Evolutionary conservation across 2,797 vertebrate species (phyloP).

Genomic region (Neostethus bicornis): DNA sequence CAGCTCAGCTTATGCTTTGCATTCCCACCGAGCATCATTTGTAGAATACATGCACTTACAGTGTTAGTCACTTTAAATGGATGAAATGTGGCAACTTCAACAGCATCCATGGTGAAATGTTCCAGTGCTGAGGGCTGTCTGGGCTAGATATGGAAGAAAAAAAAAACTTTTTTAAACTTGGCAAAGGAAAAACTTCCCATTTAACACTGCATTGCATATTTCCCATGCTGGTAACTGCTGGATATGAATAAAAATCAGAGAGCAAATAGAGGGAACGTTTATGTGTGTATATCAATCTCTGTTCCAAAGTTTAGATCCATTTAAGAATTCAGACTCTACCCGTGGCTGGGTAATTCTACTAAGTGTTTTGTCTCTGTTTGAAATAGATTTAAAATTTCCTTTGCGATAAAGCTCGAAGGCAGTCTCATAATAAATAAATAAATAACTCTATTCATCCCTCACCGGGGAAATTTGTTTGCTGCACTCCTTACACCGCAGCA

Average conservation of each 20-base stretch:
- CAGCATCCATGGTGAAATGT: conserved; percentile 32
- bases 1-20: conserved; percentile 28
- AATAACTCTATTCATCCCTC: too few species aligned
- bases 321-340: not conserved
- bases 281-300: conserved; percentile 27
- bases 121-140: conserved; percentile 40
- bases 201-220: conserved; percentile 43
- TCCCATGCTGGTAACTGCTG: conserved; percentile 47
- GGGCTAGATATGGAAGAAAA: conserved; percentile 24
- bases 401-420: not conserved
- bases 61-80: conserved; percentile 44
- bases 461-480: too few species aligned
- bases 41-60: conserved; percentile 30
- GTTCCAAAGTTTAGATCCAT: conserved; percentile 25
- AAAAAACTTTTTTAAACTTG: conserved; percentile 29
- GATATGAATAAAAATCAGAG: conserved; percentile 50
- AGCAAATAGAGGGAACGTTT: conserved; percentile 18
- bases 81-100: conserved; percentile 39
- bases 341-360: not conserved
- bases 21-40: conserved; percentile 39
- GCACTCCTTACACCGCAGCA: too few species aligned
- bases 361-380: not conserved
- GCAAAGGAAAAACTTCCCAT: conserved; percentile 43
- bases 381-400: not conserved
- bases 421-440: not conserved